These are phyloP conservation scores for Syrphus vitripennis DNA, from an alignment of 2,888 invertebrate genomes.

Conservation along the genomic window DNA sequence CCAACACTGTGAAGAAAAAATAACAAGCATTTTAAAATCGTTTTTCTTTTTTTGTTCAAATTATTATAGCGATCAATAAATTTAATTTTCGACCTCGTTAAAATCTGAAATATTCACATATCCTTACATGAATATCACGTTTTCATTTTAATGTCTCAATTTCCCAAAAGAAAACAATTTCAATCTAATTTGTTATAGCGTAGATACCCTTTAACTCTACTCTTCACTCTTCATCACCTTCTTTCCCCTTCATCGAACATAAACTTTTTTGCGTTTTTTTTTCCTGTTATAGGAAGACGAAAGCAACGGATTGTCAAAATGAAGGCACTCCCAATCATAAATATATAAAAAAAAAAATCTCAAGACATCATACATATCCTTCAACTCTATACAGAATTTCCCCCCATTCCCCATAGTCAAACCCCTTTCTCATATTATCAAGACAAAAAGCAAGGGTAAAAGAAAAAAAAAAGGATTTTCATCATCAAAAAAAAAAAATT, in stretches of 20 bases:
- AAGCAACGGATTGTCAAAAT: slow-evolving; percentile 38
- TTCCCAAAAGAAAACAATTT: slow-evolving; percentile 25
- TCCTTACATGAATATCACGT: not conserved
- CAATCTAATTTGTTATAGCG: slow-evolving; percentile 9
- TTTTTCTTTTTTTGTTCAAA: no score
- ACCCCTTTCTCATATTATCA: not conserved
- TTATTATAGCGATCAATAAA: not conserved
- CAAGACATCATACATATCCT: slow-evolving; percentile 12
- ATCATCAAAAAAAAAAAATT: slow-evolving; percentile 49
- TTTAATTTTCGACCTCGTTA: slow-evolving; percentile 26
- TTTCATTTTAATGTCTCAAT: not conserved
- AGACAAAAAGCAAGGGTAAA: slow-evolving; percentile 15
- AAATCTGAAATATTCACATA: not conserved
- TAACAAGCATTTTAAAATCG: no score
- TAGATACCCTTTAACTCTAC: no score
- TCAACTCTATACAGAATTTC: not conserved
- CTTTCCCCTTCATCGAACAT: not conserved
- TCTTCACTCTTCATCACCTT: no score
- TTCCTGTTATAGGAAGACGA: not conserved
- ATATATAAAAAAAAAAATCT: slow-evolving; percentile 6
- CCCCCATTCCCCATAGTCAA: not conserved
- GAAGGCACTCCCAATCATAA: slow-evolving; percentile 48
- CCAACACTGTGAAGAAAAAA: no score
- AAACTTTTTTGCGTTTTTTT: not conserved
- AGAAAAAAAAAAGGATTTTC: slow-evolving; percentile 40